A percentile compares a stretch with the other conserved stretches of the same genome.
Evolutionary conservation across 2,797 vertebrate species (phyloP).

Genomic region (Phoeniculus purpureus): DNA sequence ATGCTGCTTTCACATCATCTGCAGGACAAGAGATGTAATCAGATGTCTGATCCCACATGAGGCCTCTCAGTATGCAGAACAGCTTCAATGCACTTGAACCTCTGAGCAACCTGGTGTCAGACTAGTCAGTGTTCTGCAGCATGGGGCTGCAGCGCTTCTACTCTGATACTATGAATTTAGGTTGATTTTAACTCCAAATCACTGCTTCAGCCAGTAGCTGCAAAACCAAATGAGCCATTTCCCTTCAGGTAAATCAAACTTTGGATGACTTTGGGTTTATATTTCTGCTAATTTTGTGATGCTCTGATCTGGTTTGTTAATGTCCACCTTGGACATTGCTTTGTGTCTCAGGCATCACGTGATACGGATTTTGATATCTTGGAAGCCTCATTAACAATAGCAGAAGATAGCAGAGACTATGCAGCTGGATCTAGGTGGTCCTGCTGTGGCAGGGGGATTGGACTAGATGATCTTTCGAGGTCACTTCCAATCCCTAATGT

Average conservation of each 20-base stretch:
- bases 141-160: background rate
- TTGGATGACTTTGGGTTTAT: background rate
- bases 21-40: background rate
- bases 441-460: too few relatives aligned
- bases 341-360: too few relatives aligned
- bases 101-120: background rate
- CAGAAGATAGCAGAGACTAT: too few relatives aligned
- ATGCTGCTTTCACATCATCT: background rate
- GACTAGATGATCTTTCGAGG: too few relatives aligned
- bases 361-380: too few relatives aligned
- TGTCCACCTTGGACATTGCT: too few relatives aligned
- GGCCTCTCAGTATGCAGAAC: background rate
- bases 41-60: background rate
- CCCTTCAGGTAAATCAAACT: background rate
- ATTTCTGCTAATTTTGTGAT: too few relatives aligned
- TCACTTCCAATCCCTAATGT: too few relatives aligned
- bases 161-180: too few relatives aligned
- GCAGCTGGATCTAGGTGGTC: too few relatives aligned
- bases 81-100: background rate
- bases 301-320: too few relatives aligned
- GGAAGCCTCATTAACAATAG: too few relatives aligned
- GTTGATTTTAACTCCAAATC: background rate
- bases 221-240: background rate
- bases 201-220: background rate
- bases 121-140: background rate